Evolutionary conservation across 2,113 vertebrate species (phyloP).

Genomic region (Pseudorhombus dupliciocellatus): DNA sequence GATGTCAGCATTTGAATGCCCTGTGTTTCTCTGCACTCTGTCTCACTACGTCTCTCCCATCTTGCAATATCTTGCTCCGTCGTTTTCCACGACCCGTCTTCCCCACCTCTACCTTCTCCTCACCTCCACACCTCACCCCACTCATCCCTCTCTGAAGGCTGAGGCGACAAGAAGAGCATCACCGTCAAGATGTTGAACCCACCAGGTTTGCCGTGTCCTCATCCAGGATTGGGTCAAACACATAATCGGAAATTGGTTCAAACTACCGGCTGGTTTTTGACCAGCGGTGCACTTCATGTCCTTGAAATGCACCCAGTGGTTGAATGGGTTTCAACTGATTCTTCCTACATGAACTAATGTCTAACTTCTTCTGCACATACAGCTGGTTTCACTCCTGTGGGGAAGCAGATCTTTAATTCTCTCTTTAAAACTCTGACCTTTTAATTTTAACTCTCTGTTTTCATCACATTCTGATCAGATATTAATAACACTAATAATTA

Average conservation of each 20-base stretch:
- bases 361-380: constrained; percentile 43
- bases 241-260: constrained; percentile 23
- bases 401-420: constrained; percentile 22
- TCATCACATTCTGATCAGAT: constrained; percentile 30
- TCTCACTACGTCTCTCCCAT: constrained; percentile 40
- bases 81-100: background rate
- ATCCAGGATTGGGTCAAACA: constrained; percentile 31
- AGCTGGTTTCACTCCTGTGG: constrained; percentile 37
- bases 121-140: constrained; percentile 75
- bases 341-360: constrained; percentile 17
- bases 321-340: constrained; percentile 33
- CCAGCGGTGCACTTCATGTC: background rate
- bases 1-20: constrained; percentile 4
- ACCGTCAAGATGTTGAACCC: constrained; percentile 86
- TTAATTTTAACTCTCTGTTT: constrained; percentile 13
- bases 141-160: constrained; percentile 88
- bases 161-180: constrained; percentile 88
- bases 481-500: too few species aligned
- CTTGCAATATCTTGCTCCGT: constrained; percentile 59
- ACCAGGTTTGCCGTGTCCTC: constrained; percentile 89
- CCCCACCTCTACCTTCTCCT: constrained; percentile 70
- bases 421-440: background rate
- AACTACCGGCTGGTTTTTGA: background rate
- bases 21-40: constrained; percentile 24
- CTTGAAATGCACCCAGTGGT: constrained; percentile 17